Base-by-base conservation (phyloP, 2,888 invertebrate genomes). In the Drosophila sordidapex region DNA sequence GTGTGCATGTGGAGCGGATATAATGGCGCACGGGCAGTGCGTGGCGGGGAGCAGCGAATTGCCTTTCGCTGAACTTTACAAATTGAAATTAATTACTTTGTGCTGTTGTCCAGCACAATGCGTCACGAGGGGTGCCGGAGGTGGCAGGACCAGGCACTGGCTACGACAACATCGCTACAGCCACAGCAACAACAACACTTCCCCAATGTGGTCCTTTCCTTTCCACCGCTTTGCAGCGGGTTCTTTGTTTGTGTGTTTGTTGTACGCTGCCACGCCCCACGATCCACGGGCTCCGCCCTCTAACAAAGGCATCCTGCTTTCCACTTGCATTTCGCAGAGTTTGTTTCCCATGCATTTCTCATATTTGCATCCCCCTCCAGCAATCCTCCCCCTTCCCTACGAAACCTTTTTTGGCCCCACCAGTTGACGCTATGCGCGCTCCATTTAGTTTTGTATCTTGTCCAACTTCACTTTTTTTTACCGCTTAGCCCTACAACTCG, bases 71-170 rank as follows among this genome's bases (percentile, higher is more conserved):
- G 85, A 86, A 87, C 82, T 86, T 87, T 84, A 84, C 87, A 91
- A 89, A 89, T 87, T 79, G 86, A 90, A 91, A 90, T 91, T 87
- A 91, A 91, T 89, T 89, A 90, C 87, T 83, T 79, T 76, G 73
- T 80, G 72, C 72, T 71, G 77, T 75, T 83, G 81, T 83, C 76
- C 78, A 71, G 75, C 43, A 36, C 48, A 53, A 49, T 56, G 74
- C 53, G 48, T 61, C 36, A 48, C 46, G 62, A 1, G 1, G 46
- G n/a, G 18, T 13, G 8, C 21, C 4, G 35, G 13, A 10, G 4
- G 21, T n/a, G 18, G 51, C 8, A 6, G 35, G 40, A 11, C 38
- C 49, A 35, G 60, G 58, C 29, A 56, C 25, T 56, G 40, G 35
- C 53, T 51, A 64, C 66, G 43, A 66, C 53, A 56, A 25, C 66